A percentile compares a stretch with the other conserved stretches of the same genome.
Conservation (phyloP, 2,113 vertebrate species). For the Mixornis gularis region DNA sequence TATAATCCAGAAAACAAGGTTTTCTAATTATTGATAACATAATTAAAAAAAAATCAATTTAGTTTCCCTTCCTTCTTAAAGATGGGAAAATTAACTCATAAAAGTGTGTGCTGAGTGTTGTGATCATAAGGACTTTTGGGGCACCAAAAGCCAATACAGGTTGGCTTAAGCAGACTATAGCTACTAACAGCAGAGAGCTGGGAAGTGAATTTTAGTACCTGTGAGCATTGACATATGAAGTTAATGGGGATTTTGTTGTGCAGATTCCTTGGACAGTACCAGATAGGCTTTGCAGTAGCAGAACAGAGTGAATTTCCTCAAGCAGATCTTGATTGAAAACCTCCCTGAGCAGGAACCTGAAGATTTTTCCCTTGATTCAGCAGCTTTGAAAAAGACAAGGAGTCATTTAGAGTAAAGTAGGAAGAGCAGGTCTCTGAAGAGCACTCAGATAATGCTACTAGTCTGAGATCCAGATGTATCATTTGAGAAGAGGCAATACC, state of each 20-base stretch:
- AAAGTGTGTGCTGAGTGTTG: not conserved
- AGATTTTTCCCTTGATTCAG: not conserved
- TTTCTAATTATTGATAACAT: not conserved
- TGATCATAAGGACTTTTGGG: rapidly evolving
- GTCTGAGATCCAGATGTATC: not conserved
- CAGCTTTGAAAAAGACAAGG: not conserved
- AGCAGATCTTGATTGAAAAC: not conserved
- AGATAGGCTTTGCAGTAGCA: not conserved
- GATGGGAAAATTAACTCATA: no score
- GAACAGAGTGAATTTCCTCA: not conserved
- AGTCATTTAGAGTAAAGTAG: not conserved
- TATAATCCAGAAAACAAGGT: not conserved
- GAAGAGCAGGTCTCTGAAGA: not conserved
- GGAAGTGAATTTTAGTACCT: not conserved
- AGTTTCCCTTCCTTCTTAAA: no score
- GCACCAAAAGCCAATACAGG: not conserved
- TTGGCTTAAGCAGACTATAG: not conserved
- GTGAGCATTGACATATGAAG: not conserved
- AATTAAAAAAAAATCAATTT: not conserved
- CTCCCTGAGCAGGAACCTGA: not conserved
- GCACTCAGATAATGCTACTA: not conserved
- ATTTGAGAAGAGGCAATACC: not conserved
- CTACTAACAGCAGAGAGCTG: not conserved
- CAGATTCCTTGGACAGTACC: not conserved
- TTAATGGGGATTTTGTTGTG: not conserved